phyloP scores from a whole-genome alignment of 2,113 vertebrate genomes.

The Coregonus clupeaformis region DNA sequence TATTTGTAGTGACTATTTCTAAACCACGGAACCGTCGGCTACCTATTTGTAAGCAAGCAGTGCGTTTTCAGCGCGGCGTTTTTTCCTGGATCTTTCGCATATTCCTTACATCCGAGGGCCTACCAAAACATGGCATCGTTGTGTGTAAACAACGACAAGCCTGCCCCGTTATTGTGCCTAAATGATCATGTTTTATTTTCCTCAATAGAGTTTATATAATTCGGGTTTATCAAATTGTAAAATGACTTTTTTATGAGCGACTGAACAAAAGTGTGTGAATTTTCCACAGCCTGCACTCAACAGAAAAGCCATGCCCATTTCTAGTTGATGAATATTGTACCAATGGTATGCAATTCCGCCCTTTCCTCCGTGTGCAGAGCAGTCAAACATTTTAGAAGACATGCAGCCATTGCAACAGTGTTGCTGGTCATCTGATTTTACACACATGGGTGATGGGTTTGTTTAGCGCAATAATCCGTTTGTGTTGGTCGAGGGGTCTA shows the following conservation, averaged over 20 bases:
- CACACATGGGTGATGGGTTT: constrained; percentile 46
- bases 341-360: constrained; percentile 14
- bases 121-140: neutral
- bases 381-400: neutral
- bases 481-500: constrained; percentile 42
- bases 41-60: neutral
- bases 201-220: neutral
- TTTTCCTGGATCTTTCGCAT: constrained; percentile 64
- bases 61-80: neutral
- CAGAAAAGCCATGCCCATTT: constrained; percentile 66
- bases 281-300: constrained; percentile 36
- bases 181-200: neutral
- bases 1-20: neutral
- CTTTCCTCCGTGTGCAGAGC: neutral
- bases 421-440: constrained; percentile 41
- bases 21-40: neutral
- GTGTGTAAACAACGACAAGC: neutral
- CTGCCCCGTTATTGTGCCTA: neutral
- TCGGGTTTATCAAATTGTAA: no score
- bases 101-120: constrained; percentile 31
- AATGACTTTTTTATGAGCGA: no score
- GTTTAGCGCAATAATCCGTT: constrained; percentile 42
- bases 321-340: constrained; percentile 17
- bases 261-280: neutral
- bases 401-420: constrained; percentile 15